These are phyloP conservation scores for Dione vanillae DNA, from an alignment of 2,888 invertebrate species.

Conservation along the genomic window DNA sequence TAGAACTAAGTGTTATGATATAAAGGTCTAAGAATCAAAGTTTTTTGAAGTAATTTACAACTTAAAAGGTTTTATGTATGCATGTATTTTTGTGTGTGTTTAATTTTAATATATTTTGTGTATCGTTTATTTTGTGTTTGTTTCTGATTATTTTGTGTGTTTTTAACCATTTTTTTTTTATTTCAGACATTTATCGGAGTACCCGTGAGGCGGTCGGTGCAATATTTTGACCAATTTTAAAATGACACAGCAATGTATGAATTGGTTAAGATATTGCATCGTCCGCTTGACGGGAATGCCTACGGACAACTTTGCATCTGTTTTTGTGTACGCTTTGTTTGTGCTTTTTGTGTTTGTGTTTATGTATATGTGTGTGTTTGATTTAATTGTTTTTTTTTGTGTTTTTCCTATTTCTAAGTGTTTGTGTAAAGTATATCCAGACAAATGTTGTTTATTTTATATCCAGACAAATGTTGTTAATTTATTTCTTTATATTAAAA, in stretches of 20 bases:
- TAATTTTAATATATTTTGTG: not conserved
- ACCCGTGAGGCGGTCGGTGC: constrained; percentile 78
- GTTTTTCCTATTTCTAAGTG: not conserved
- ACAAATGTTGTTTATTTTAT: not conserved
- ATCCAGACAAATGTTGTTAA: constrained; percentile 19
- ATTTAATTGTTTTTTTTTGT: constrained; percentile 13
- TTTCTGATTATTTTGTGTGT: constrained; percentile 21
- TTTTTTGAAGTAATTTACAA: no score
- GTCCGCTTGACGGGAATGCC: constrained; percentile 72
- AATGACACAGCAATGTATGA: constrained; percentile 60
- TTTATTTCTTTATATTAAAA: constrained; percentile 9
- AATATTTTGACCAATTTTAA: constrained; percentile 84
- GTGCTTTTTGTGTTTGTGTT: constrained; percentile 41
- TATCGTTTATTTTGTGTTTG: not conserved
- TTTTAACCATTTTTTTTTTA: constrained; percentile 22
- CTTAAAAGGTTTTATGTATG: not conserved
- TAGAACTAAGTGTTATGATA: no score
- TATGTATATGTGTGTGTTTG: constrained; percentile 23
- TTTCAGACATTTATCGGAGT: constrained; percentile 41
- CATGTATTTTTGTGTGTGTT: not conserved
- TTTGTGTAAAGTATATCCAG: constrained; percentile 23
- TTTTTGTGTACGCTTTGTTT: constrained; percentile 43
- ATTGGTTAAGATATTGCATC: constrained; percentile 85
- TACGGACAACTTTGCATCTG: constrained; percentile 51
- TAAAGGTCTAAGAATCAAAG: no score